These are phyloP conservation scores for Sclerurus mexicanus DNA, from an alignment of 2,113 vertebrate species.

Conservation along the genomic window DNA sequence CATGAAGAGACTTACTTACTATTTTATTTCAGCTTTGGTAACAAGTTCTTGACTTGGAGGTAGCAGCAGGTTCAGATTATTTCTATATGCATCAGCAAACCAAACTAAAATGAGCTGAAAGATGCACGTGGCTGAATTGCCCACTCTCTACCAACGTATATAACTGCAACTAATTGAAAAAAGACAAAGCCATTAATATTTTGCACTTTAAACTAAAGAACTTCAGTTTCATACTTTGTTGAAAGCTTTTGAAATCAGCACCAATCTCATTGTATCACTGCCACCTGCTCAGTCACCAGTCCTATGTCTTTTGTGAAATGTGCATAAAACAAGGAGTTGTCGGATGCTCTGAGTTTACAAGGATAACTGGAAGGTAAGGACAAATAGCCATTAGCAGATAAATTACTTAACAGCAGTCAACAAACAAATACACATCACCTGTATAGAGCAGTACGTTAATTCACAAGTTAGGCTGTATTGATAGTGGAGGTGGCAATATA, in stretches of 20 bases:
- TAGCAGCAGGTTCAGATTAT: conserved; percentile 48
- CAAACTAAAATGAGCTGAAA: conserved; percentile 15
- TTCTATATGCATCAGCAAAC: conserved; percentile 36
- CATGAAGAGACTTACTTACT: background rate
- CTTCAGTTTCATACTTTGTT: conserved; percentile 33
- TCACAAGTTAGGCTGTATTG: background rate
- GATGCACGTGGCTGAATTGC: background rate
- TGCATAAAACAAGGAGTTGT: background rate
- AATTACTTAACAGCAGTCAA: conserved; percentile 25
- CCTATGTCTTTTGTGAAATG: conserved; percentile 13
- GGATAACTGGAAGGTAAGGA: conserved; percentile 4
- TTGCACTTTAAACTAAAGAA: conserved; percentile 32
- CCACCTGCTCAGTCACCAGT: conserved; percentile 13
- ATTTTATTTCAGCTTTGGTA: conserved; percentile 45
- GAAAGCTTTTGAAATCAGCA: conserved; percentile 53
- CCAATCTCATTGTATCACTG: conserved; percentile 19
- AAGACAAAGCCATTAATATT: conserved; percentile 5
- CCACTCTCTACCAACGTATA: background rate
- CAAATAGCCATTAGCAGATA: background rate
- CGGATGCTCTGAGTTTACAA: background rate
- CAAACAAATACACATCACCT: conserved; percentile 13
- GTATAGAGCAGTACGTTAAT: background rate
- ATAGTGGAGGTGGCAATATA: conserved; percentile 1
- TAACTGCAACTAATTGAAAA: conserved; percentile 18
- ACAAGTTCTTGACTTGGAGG: conserved; percentile 35